Conservation (phyloP, 2,888 invertebrate genomes). For the Rosalia funebris region DNA sequence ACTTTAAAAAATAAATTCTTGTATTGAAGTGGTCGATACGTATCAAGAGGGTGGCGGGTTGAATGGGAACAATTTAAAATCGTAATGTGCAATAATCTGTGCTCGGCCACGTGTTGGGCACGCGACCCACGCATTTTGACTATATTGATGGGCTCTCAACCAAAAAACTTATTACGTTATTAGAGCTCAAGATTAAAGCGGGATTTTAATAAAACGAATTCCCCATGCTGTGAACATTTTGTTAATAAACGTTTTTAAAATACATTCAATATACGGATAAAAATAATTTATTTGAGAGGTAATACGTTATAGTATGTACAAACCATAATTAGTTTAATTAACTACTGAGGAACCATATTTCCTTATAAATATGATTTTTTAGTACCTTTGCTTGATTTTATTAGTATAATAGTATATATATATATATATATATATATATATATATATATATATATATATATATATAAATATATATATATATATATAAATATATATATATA, state of each 20-base stretch:
- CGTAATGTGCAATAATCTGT: conserved; percentile 58
- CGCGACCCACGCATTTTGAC: conserved; percentile 46
- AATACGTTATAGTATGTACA: too few species aligned
- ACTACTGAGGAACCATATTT: neutral
- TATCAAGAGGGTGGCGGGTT: conserved; percentile 15
- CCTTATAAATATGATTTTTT: too few species aligned
- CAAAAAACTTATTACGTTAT: conserved; percentile 56
- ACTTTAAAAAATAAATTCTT: conserved; percentile 19
- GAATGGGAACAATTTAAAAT: conserved; percentile 38
- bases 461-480: too few species aligned
- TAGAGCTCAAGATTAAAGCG: conserved; percentile 46
- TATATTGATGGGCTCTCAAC: conserved; percentile 50
- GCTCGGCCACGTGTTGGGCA: conserved; percentile 52
- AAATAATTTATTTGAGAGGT: too few species aligned
- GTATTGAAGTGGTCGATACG: conserved; percentile 11
- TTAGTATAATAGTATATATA: too few species aligned
- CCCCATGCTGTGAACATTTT: too few species aligned
- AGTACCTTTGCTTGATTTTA: too few species aligned
- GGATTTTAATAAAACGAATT: conserved; percentile 42
- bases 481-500: too few species aligned
- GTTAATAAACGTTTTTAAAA: too few species aligned
- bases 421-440: too few species aligned
- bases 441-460: too few species aligned
- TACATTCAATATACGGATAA: too few species aligned
- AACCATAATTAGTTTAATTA: conserved; percentile 4